These are phyloP conservation scores for Steinernema hermaphroditum DNA, from an alignment of 2,888 invertebrate genomes.

Conservation along the genomic window DNA sequence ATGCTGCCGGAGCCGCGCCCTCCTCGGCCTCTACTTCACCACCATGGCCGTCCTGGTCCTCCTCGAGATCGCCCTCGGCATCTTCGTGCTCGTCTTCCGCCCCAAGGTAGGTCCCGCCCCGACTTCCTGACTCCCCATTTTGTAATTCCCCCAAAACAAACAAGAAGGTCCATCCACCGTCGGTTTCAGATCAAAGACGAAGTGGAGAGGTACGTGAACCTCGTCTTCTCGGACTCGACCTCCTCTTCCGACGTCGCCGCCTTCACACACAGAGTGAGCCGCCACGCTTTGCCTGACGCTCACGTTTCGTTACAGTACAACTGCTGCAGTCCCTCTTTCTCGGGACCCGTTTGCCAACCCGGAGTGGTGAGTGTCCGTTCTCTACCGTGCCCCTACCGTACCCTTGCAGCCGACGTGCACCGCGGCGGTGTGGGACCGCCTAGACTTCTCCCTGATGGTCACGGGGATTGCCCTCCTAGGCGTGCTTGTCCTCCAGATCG, in stretches of 20 bases:
- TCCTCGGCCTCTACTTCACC: slow-evolving; percentile 41
- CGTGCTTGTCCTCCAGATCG: slow-evolving; percentile 38
- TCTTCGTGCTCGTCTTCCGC: slow-evolving; percentile 49
- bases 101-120: slow-evolving; percentile 37
- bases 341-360: slow-evolving; percentile 30
- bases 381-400: slow-evolving; percentile 23
- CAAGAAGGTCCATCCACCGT: slow-evolving; percentile 11
- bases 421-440: slow-evolving; percentile 57
- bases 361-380: slow-evolving; percentile 31
- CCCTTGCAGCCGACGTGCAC: slow-evolving; percentile 53
- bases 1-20: slow-evolving; percentile 32
- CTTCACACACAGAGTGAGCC: slow-evolving; percentile 42
- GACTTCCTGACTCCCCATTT: not conserved
- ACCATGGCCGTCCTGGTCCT: slow-evolving; percentile 50
- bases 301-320: slow-evolving; percentile 48
- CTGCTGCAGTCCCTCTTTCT: slow-evolving; percentile 52
- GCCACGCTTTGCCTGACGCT: not conserved
- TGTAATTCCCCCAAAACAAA: too few species aligned
- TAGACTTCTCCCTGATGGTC: slow-evolving; percentile 58
- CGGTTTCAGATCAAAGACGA: slow-evolving; percentile 44
- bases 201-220: slow-evolving; percentile 48
- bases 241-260: slow-evolving; percentile 40
- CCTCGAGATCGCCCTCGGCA: slow-evolving; percentile 56
- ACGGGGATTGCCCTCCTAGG: slow-evolving; percentile 43
- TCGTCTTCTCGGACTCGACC: not conserved